Evolutionary conservation across 2,113 vertebrate genomes (phyloP), one percentile per base, ranked within the genome.

Genomic region (Elephas maximus): DNA sequence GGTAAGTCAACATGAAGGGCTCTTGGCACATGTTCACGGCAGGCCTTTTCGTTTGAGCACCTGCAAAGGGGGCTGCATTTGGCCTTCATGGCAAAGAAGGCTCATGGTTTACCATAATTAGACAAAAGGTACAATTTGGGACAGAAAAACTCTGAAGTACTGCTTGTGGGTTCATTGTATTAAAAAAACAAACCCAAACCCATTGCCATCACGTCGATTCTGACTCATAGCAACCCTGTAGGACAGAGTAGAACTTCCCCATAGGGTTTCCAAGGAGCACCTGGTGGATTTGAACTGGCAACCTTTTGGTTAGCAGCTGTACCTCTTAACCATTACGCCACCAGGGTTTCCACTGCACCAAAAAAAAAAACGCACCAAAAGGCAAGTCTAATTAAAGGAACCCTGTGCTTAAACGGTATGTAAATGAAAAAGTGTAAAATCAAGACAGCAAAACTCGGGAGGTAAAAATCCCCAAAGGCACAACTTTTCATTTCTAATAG

Each of bases 391-490:
- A 74, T 63, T 10, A 83, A 90, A 96, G 93, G 15, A 57, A 45
- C 24, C 41, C 30, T 44, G 80, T 37, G 69, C 93, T 62, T 90
- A 67, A 86, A 60, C 79, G 90, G 86, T 15, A 94, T 2, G 65
- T 67, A 83, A 93, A 53, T 26, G 9, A 30, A 80, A 77, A 77
- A 57, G 28, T 93, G n/a, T 30, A 73, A 96, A 93, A 86, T 28
- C 87, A 74, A 71, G 92, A 77, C 45, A 85, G 63, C 81, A 82
- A 81, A 92, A 53, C 84, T 82, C 45, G 0, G 48, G 71, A 85
- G 33, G 76, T 17, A 57, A 9, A 23, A 53, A 81, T 73, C 51
- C 60, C 73, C 71, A 93, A 74, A 90, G 37, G n/a, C 1, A 90
- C 77, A 81, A 76, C 11, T 62, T 60, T 80, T 73, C 12, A 74